Conservation (phyloP, 2,888 invertebrate genomes). For the Electrophaes corylata region DNA sequence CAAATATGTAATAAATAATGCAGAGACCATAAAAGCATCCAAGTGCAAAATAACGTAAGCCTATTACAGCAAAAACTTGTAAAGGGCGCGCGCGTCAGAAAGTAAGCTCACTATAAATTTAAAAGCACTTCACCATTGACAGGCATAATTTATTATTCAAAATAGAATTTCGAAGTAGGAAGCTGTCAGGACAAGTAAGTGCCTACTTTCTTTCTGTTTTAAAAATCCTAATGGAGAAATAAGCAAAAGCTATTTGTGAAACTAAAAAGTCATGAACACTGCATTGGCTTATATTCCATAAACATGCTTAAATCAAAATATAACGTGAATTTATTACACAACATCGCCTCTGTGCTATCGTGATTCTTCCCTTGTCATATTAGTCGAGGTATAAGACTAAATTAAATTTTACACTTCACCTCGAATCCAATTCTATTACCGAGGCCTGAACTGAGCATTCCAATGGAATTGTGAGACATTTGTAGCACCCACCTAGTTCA, state of each 20-base stretch:
- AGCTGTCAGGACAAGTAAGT: neutral
- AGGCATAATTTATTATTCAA: slow-evolving; percentile 13
- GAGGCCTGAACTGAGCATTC: slow-evolving; percentile 14
- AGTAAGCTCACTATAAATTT: slow-evolving; percentile 18
- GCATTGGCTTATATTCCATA: no score
- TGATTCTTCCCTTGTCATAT: slow-evolving; percentile 52
- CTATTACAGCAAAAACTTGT: slow-evolving; percentile 21
- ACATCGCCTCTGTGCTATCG: slow-evolving; percentile 11
- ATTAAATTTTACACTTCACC: slow-evolving; percentile 49
- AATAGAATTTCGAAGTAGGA: slow-evolving; percentile 2
- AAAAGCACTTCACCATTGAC: slow-evolving; percentile 16
- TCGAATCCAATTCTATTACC: slow-evolving; percentile 31
- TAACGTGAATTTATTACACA: slow-evolving; percentile 27
- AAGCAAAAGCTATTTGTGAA: neutral
- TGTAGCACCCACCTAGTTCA: slow-evolving; percentile 8
- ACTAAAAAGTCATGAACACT: neutral
- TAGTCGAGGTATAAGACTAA: slow-evolving; percentile 46
- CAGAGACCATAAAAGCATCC: slow-evolving; percentile 31
- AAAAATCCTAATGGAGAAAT: neutral
- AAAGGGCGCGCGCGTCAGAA: slow-evolving; percentile 6
- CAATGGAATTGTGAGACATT: slow-evolving; percentile 17
- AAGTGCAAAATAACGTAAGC: slow-evolving; percentile 19
- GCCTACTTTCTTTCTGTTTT: neutral
- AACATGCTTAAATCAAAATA: slow-evolving; percentile 13
- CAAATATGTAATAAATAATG: slow-evolving; percentile 27